Conservation (phyloP, 2,888 invertebrate species). For the Ashinkailepas kermadecensis region DNA sequence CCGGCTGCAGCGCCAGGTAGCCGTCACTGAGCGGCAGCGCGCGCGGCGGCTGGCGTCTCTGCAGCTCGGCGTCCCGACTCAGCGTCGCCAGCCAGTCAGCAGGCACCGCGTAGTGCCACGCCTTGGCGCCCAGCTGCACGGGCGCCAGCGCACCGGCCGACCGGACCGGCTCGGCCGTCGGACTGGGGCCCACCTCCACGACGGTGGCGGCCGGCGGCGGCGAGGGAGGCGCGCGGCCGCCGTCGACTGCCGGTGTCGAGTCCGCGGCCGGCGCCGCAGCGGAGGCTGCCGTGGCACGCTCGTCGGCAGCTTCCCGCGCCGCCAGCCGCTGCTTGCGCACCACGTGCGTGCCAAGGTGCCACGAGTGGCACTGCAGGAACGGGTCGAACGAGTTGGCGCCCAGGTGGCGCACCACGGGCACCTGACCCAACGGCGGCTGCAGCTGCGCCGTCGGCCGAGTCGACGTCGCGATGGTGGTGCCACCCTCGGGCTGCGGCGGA, state of each 20-base stretch:
- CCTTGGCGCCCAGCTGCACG: neutral
- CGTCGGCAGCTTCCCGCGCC: neutral
- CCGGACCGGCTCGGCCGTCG: slow-evolving; percentile 2
- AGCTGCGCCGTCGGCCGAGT: neutral
- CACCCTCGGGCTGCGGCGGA: neutral
- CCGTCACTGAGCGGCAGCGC: slow-evolving; percentile 76
- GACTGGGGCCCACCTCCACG: neutral
- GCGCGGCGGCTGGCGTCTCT: slow-evolving; percentile 46
- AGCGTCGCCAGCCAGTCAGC: slow-evolving; percentile 80
- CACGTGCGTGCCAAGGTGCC: slow-evolving; percentile 48
- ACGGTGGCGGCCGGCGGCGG: neutral
- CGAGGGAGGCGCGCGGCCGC: too few relatives aligned
- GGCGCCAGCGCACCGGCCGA: neutral
- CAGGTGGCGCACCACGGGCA: slow-evolving; percentile 23
- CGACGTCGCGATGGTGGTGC: neutral
- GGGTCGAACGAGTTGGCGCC: slow-evolving; percentile 50
- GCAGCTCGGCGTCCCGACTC: slow-evolving; percentile 65
- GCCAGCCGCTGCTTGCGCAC: neutral
- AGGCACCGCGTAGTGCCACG: slow-evolving; percentile 8
- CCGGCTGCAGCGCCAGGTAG: slow-evolving; percentile 81
- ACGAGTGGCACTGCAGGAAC: slow-evolving; percentile 63
- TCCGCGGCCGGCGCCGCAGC: neutral
- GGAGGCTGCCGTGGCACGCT: neutral
- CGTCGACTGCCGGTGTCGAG: neutral
- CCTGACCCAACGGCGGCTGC: slow-evolving; percentile 24